A percentile compares a stretch with the other conserved stretches of the same genome.
Conservation (phyloP, 1,140 invertebrate genomes). For the Drosophila lacteicornis region DNA sequence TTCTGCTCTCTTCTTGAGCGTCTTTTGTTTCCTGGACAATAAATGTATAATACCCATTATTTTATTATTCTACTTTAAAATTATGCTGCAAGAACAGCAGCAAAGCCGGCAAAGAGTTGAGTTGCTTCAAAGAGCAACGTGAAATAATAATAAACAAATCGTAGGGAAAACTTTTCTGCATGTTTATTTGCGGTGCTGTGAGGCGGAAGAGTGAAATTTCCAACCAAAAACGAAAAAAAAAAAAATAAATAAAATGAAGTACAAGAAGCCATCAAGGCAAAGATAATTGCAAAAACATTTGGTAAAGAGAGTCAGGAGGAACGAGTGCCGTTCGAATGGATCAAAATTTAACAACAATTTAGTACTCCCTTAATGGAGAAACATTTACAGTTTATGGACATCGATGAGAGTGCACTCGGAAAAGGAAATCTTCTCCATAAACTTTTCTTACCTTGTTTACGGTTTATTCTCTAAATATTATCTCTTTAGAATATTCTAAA, state of each 20-base stretch:
- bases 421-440: not conserved
- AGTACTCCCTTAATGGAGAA: slow-evolving; percentile 39
- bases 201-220: slow-evolving; percentile 21
- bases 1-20: not conserved
- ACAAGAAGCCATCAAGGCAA: slow-evolving; percentile 33
- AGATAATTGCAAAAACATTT: slow-evolving; percentile 59
- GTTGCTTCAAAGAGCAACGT: slow-evolving; percentile 64
- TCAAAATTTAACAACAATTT: slow-evolving; percentile 51
- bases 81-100: slow-evolving; percentile 22
- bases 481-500: not conserved
- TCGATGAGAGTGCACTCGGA: not conserved
- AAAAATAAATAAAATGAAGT: slow-evolving; percentile 3
- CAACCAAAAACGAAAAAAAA: slow-evolving; percentile 5
- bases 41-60: slow-evolving; percentile 44
- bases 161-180: slow-evolving; percentile 55
- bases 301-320: slow-evolving; percentile 5
- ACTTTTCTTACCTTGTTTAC: too few species aligned
- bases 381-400: slow-evolving; percentile 32
- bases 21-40: slow-evolving; percentile 40
- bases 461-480: too few species aligned
- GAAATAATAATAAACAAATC: slow-evolving; percentile 79
- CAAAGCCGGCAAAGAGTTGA: slow-evolving; percentile 15
- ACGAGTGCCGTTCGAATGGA: slow-evolving; percentile 5
- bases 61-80: slow-evolving; percentile 52
- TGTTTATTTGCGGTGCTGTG: slow-evolving; percentile 41